These are phyloP conservation scores for Cremastinae sp. DNA, from an alignment of 2,888 invertebrate species.

Conservation along the genomic window DNA sequence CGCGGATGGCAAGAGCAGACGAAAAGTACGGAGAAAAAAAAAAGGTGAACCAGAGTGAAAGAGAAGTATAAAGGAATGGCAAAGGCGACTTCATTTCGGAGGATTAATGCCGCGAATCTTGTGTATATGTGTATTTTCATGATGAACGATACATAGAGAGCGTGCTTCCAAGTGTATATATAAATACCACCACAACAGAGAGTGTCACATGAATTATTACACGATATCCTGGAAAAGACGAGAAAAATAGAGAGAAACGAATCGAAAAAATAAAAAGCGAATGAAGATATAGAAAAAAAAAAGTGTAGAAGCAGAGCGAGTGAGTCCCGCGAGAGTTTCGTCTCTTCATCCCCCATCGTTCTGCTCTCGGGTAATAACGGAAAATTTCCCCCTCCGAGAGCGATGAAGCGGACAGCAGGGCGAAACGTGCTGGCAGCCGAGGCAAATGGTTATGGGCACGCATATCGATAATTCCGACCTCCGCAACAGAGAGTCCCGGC, in stretches of 20 bases:
- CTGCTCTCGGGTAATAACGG: constrained; percentile 4
- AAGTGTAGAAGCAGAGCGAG: background rate
- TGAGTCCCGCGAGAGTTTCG: constrained; percentile 14
- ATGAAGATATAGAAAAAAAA: constrained; percentile 9
- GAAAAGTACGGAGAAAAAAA: constrained; percentile 23
- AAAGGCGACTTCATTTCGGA: constrained; percentile 60
- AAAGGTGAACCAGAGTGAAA: constrained; percentile 2
- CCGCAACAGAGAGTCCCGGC: background rate
- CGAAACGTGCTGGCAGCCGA: background rate
- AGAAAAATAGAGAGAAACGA: constrained; percentile 16
- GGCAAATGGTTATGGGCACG: constrained; percentile 23
- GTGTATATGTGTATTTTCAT: constrained; percentile 19
- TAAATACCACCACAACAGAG: constrained; percentile 11
- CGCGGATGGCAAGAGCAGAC: constrained; percentile 31
- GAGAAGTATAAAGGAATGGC: constrained; percentile 51
- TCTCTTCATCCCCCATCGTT: background rate
- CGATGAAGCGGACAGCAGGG: constrained; percentile 20
- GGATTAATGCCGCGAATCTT: constrained; percentile 58
- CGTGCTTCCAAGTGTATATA: background rate
- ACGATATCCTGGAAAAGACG: constrained; percentile 31
- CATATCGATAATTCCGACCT: constrained; percentile 36
- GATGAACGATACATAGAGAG: constrained; percentile 1
- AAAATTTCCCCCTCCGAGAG: background rate
- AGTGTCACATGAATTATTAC: constrained; percentile 55
- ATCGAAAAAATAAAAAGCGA: constrained; percentile 22